Percentiles rank a stretch among this genome's conserved stretches.
phyloP scores from a whole-genome alignment of 2,113 vertebrate genomes.

The Seriola dumerili region DNA sequence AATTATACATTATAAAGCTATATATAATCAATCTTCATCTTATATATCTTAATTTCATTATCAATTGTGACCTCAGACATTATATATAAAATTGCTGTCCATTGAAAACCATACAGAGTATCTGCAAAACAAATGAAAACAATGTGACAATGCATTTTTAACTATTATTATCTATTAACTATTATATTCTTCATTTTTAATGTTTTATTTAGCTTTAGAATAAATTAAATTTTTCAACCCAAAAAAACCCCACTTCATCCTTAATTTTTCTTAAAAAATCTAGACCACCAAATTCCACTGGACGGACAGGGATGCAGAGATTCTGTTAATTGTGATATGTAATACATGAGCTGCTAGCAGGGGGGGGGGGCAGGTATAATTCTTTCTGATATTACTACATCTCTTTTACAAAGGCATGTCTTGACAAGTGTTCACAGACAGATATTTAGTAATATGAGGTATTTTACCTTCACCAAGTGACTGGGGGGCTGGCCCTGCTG shows the following conservation, averaged over 20 bases:
- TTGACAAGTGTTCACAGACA: conserved; percentile 1
- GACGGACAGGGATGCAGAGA: neutral
- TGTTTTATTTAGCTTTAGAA: too few species aligned
- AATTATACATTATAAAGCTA: neutral
- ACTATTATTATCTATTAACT: too few species aligned
- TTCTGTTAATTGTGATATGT: neutral
- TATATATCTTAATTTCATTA: neutral
- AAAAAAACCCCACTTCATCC: too few species aligned
- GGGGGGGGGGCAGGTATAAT: neutral
- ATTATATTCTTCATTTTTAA: too few species aligned
- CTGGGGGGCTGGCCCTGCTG: conserved; percentile 10
- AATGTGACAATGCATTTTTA: neutral
- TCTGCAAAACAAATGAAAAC: neutral
- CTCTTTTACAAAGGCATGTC: neutral
- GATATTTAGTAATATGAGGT: neutral
- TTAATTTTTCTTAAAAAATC: neutral
- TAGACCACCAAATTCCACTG: neutral
- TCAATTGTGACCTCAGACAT: neutral
- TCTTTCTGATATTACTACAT: neutral
- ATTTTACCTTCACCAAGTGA: conserved; percentile 25
- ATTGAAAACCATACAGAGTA: neutral
- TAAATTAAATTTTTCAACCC: too few species aligned
- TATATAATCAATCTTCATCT: neutral
- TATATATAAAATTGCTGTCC: neutral
- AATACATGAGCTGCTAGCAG: neutral